Conservation (phyloP, 1,140 invertebrate genomes). For the Anoplolepis gracilipes region DNA sequence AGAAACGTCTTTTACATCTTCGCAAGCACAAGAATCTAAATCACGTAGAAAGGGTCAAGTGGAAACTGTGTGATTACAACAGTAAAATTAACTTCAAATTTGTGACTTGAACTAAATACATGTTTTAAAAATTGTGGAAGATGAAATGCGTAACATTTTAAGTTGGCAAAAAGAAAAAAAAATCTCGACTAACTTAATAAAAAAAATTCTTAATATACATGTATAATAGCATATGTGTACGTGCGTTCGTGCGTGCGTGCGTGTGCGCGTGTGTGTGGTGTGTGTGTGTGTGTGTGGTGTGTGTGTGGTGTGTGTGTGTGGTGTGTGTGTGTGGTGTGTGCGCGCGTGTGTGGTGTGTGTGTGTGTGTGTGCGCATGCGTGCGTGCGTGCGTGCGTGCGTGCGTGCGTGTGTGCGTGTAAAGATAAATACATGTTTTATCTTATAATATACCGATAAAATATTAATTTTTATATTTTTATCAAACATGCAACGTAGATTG, state of each 20-base stretch:
- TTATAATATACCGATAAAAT: constrained; percentile 21
- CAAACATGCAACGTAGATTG: neutral
- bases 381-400: too few species aligned
- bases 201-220: constrained; percentile 39
- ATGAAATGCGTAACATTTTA: constrained; percentile 23
- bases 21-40: constrained; percentile 81
- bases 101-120: neutral
- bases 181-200: constrained; percentile 41
- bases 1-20: constrained; percentile 91
- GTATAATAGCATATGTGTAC: too few species aligned
- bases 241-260: too few species aligned
- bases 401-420: too few species aligned
- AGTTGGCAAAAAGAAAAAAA: constrained; percentile 28
- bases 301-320: too few species aligned
- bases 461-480: constrained; percentile 42
- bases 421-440: constrained; percentile 49
- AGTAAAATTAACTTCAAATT: neutral
- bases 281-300: too few species aligned
- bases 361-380: too few species aligned
- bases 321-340: too few species aligned
- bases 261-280: too few species aligned
- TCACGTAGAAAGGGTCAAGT: constrained; percentile 88
- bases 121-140: constrained; percentile 18
- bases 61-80: constrained; percentile 88
- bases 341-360: too few species aligned